Conservation (phyloP, 2,888 invertebrate genomes). For the Nysson spinosus region DNA sequence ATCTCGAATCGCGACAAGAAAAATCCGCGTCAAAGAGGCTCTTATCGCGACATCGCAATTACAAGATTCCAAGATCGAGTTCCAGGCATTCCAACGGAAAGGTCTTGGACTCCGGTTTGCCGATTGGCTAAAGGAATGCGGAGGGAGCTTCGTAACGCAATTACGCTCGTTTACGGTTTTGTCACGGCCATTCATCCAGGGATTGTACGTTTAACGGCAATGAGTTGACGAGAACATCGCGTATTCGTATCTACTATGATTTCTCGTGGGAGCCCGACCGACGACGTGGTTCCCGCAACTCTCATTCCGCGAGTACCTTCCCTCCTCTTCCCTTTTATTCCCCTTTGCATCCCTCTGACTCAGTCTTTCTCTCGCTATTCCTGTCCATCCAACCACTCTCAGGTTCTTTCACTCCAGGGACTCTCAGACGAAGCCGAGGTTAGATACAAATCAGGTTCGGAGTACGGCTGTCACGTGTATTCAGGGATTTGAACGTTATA, state of each 20-base stretch:
- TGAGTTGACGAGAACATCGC: conserved; percentile 54
- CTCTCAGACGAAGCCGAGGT: conserved; percentile 13
- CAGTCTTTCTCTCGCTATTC: background rate
- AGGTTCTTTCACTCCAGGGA: conserved; percentile 30
- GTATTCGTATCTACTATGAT: conserved; percentile 54
- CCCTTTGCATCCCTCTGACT: background rate
- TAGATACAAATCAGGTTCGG: conserved; percentile 53
- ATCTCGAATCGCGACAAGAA: background rate
- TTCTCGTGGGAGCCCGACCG: conserved; percentile 55
- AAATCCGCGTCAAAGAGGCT: background rate
- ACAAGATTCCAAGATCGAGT: background rate
- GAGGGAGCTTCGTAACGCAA: conserved; percentile 44
- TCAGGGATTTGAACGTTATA: conserved; percentile 38
- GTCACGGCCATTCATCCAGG: conserved; percentile 61
- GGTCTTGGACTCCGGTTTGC: conserved; percentile 3
- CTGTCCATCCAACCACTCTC: conserved; percentile 19
- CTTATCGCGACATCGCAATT: background rate
- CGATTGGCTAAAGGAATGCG: conserved; percentile 1
- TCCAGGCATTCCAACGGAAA: background rate
- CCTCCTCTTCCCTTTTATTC: background rate
- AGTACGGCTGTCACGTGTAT: conserved; percentile 24
- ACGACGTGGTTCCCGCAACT: conserved; percentile 39
- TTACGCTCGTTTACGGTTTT: conserved; percentile 62
- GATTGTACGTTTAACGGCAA: conserved; percentile 54
- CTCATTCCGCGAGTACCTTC: conserved; percentile 14